These are phyloP conservation scores for Chaenogobius annularis DNA, from an alignment of 2,113 vertebrate species.

Conservation along the genomic window DNA sequence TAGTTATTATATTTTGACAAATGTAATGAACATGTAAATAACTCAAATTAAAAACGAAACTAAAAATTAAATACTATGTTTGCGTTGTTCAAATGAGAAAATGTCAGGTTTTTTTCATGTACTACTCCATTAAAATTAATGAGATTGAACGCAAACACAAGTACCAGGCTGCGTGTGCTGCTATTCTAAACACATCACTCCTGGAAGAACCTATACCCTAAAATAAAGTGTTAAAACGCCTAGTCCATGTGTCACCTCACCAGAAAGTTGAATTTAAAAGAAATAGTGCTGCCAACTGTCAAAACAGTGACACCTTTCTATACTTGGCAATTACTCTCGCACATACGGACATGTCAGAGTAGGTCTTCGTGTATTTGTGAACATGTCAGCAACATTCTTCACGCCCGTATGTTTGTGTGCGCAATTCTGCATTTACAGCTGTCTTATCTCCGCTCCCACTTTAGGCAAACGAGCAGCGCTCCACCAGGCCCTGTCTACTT, in stretches of 20 bases:
- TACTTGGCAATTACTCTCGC: neutral
- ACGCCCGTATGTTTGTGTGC: neutral
- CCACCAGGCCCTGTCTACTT: slow-evolving; percentile 27
- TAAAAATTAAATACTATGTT: no score
- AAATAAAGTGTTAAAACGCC: no score
- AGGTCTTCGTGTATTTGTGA: slow-evolving; percentile 11
- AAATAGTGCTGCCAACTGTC: neutral
- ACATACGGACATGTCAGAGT: slow-evolving; percentile 13
- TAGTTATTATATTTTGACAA: no score
- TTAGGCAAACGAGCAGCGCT: slow-evolving; percentile 29
- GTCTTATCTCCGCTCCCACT: slow-evolving; percentile 43
- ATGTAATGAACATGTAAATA: no score
- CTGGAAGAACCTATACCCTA: no score
- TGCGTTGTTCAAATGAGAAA: no score
- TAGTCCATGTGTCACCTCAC: neutral
- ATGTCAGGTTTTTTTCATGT: no score
- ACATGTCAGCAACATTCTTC: slow-evolving; percentile 1
- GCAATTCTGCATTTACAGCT: slow-evolving; percentile 39
- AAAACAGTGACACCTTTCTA: neutral
- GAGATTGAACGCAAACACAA: no score
- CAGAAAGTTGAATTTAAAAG: neutral
- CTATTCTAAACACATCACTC: no score
- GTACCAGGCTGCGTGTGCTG: no score
- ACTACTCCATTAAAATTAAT: no score
- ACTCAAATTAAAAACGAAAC: no score